Conservation (phyloP, 53 echinoderm and acorn worm genomes). For the Henricia sp. region DNA sequence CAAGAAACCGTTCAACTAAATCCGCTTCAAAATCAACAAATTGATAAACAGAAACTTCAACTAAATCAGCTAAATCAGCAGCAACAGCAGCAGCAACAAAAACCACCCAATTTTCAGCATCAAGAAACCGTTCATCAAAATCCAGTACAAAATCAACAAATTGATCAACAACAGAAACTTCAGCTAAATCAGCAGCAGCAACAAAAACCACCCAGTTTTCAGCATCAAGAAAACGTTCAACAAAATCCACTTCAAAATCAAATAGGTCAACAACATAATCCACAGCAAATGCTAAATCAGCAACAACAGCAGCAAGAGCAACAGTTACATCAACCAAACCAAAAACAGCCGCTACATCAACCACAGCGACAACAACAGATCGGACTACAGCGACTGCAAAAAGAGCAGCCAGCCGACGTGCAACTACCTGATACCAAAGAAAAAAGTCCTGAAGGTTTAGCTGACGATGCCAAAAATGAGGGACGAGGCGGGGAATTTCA, state of each 20-base stretch:
- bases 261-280: not conserved
- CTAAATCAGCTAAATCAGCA: constrained; percentile 11
- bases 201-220: not conserved
- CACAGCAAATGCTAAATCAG: not conserved
- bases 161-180: not conserved
- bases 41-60: not conserved
- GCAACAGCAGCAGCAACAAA: constrained; percentile 5
- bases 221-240: constrained; percentile 5
- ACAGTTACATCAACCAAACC: constrained; percentile 3
- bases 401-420: not conserved
- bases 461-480: constrained; percentile 1
- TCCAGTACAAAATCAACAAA: too few species aligned
- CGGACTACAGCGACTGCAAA: not conserved
- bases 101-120: too few species aligned
- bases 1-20: constrained; percentile 5
- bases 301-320: constrained; percentile 11
- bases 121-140: too few species aligned
- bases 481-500: not conserved
- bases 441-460: not conserved
- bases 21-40: not conserved
- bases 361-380: not conserved
- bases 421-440: not conserved
- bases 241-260: constrained; percentile 6
- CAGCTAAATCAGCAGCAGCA: not conserved
- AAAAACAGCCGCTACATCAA: not conserved